A percentile compares a stretch with the other conserved stretches of the same genome.
Evolutionary conservation across 2,113 vertebrate genomes (phyloP).

Genomic region (Callaeas wilsoni): DNA sequence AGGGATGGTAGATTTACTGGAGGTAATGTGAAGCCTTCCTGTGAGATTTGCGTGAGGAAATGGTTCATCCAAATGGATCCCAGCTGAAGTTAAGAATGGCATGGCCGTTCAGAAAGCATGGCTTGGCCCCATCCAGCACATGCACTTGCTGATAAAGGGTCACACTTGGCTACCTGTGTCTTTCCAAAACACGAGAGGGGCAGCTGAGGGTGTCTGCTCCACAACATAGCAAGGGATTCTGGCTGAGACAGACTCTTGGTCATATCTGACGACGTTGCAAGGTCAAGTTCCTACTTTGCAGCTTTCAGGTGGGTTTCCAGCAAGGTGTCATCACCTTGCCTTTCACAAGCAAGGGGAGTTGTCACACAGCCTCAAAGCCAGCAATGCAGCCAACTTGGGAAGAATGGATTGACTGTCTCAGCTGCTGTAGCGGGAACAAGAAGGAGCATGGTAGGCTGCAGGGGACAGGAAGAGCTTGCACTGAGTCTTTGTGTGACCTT

Average conservation of each 20-base stretch:
- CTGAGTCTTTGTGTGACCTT: background rate
- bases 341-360: background rate
- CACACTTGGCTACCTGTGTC: background rate
- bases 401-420: background rate
- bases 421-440: background rate
- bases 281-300: background rate
- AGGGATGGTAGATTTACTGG: background rate
- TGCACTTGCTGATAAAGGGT: background rate
- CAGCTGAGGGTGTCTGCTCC: fast-evolving
- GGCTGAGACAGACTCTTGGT: background rate
- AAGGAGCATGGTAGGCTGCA: background rate
- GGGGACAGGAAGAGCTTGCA: background rate
- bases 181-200: fast-evolving
- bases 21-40: background rate
- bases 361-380: background rate
- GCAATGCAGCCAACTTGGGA: background rate
- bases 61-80: background rate
- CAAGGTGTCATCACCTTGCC: background rate
- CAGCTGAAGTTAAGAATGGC: background rate
- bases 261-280: background rate
- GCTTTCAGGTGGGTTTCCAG: background rate
- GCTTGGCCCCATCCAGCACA: fast-evolving
- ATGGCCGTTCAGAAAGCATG: background rate
- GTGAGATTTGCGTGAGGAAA: background rate
- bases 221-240: background rate